phyloP scores from a whole-genome alignment of 2,113 vertebrate genomes.

The Strigops habroptila region DNA sequence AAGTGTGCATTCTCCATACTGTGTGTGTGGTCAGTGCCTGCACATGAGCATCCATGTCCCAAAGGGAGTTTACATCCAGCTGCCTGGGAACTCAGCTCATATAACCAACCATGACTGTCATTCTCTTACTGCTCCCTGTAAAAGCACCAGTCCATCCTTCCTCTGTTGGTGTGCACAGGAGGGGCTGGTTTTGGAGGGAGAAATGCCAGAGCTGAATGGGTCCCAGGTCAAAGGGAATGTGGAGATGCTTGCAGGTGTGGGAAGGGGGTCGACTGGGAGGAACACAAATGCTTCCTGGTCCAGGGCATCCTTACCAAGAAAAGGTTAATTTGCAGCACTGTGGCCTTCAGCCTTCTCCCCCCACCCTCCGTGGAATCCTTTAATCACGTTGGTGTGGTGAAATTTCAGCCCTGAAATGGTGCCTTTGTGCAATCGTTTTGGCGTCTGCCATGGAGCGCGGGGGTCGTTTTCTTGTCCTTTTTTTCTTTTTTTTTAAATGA shows the following conservation, averaged over 20 bases:
- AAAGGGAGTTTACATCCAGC: neutral
- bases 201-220: neutral
- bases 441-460: conserved; percentile 73
- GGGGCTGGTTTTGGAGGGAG: neutral
- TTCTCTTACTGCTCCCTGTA: neutral
- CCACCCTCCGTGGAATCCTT: conserved; percentile 76
- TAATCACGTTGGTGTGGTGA: conserved; percentile 84
- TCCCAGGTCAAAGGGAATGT: neutral
- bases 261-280: neutral
- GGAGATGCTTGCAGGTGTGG: neutral
- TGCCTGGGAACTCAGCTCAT: neutral
- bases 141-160: neutral
- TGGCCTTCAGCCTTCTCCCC: conserved; percentile 66
- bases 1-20: neutral
- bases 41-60: neutral
- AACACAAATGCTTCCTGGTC: neutral
- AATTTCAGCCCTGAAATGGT: conserved; percentile 85
- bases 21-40: neutral
- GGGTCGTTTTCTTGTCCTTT: conserved; percentile 77
- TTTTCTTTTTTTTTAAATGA: conserved; percentile 74
- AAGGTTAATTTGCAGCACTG: conserved; percentile 71
- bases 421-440: conserved; percentile 80
- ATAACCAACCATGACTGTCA: neutral
- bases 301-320: conserved; percentile 48
- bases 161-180: neutral